phyloP scores from a whole-genome alignment of 2,113 vertebrate genomes.

The Poicephalus meyeri region DNA sequence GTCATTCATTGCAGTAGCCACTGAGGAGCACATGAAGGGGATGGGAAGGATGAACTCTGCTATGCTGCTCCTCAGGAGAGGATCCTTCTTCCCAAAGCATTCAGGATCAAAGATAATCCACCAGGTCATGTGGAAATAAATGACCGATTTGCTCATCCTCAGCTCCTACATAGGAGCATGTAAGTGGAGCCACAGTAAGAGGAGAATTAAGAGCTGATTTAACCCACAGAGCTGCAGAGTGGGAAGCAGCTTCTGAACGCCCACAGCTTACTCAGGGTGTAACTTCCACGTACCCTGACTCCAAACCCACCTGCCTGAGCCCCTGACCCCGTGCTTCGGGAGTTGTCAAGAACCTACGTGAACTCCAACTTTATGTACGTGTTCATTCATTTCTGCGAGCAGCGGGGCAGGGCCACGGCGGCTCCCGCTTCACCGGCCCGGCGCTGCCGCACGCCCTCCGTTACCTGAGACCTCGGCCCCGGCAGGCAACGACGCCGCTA shows the following conservation, averaged over 20 bases:
- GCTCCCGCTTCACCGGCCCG: too few species aligned
- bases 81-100: neutral
- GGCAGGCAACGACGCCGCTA: rapidly evolving
- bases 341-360: neutral
- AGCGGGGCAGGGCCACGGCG: too few species aligned
- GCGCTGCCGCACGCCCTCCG: too few species aligned
- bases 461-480: too few species aligned
- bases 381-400: too few species aligned
- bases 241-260: neutral
- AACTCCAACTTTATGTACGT: too few species aligned
- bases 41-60: neutral
- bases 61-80: neutral
- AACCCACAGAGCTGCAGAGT: neutral
- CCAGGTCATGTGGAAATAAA: neutral
- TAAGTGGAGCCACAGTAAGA: neutral
- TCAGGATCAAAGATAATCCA: neutral
- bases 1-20: neutral
- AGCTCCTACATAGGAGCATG: neutral
- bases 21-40: neutral
- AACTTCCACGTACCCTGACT: rapidly evolving
- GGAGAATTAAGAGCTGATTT: neutral
- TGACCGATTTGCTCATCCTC: neutral
- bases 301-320: neutral
- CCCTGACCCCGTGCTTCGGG: neutral
- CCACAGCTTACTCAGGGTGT: too few species aligned